phyloP scores from a whole-genome alignment of 2,888 invertebrate genomes.

The Oegoconia quadripuncta region DNA sequence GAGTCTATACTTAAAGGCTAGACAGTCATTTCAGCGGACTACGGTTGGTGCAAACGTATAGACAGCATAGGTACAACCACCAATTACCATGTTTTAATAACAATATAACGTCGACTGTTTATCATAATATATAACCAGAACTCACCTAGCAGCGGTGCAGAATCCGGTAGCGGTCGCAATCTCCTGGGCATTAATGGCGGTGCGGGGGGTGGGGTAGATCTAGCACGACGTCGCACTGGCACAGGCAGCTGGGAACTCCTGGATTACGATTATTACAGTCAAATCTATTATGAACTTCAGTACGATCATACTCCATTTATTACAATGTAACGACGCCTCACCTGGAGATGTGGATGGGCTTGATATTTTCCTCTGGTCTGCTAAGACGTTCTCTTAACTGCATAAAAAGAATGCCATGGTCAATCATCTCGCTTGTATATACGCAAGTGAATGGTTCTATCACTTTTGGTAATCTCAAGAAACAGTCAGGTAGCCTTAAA shows the following conservation, averaged over 20 bases:
- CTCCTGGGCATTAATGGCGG: constrained; percentile 55
- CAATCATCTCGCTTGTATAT: too few relatives aligned
- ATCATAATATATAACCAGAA: not conserved
- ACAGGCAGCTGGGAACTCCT: constrained; percentile 66
- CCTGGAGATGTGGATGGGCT: constrained; percentile 49
- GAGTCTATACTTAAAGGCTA: too few relatives aligned
- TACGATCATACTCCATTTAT: too few relatives aligned
- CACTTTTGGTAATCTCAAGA: too few relatives aligned
- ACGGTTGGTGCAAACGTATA: too few relatives aligned
- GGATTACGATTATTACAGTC: not conserved
- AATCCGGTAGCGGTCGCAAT: constrained; percentile 63
- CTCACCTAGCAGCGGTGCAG: constrained; percentile 68
- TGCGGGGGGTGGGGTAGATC: constrained; percentile 64
- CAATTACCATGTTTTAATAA: too few relatives aligned
- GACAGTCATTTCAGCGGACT: too few relatives aligned
- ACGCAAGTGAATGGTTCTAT: too few relatives aligned
- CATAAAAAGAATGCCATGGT: constrained; percentile 19
- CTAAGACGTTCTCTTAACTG: constrained; percentile 63
- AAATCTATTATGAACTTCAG: not conserved
- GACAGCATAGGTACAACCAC: too few relatives aligned
- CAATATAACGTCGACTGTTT: not conserved
- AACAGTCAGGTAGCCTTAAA: too few relatives aligned
- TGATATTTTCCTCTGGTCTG: constrained; percentile 59
- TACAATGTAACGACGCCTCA: too few relatives aligned
- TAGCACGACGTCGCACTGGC: constrained; percentile 57